Percentiles rank a stretch among this genome's conserved stretches.
These are phyloP conservation scores for Urocitellus parryii DNA, from an alignment of 2,113 vertebrate genomes.

Conservation along the genomic window DNA sequence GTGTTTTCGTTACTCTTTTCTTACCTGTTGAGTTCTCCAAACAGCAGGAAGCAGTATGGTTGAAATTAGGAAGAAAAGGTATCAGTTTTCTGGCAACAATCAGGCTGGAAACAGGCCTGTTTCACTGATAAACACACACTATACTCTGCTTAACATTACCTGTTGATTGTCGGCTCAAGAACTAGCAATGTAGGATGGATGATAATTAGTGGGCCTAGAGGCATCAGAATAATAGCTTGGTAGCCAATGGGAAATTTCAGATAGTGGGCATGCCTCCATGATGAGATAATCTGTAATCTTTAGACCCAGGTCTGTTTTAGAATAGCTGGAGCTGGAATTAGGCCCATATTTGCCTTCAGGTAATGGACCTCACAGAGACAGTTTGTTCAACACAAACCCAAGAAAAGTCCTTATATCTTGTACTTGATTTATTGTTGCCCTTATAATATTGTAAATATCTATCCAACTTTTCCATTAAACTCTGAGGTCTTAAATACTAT, in stretches of 20 bases:
- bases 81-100: background rate
- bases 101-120: background rate
- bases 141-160: background rate
- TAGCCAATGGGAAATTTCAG: constrained; percentile 37
- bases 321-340: background rate
- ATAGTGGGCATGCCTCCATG: background rate
- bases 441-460: background rate
- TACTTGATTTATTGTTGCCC: background rate
- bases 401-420: background rate
- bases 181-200: background rate
- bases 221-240: background rate
- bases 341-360: background rate
- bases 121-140: background rate
- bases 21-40: background rate
- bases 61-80: constrained; percentile 5
- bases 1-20: background rate
- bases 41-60: background rate
- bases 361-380: background rate
- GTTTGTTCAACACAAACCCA: background rate
- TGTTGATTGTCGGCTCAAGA: background rate
- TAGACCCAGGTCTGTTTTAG: constrained; percentile 13
- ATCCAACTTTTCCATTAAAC: background rate
- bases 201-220: constrained; percentile 1
- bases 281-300: constrained; percentile 52
- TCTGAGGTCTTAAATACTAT: background rate